Conservation (phyloP, 2,797 vertebrate species). For the Amblyopsis hoosieri region DNA sequence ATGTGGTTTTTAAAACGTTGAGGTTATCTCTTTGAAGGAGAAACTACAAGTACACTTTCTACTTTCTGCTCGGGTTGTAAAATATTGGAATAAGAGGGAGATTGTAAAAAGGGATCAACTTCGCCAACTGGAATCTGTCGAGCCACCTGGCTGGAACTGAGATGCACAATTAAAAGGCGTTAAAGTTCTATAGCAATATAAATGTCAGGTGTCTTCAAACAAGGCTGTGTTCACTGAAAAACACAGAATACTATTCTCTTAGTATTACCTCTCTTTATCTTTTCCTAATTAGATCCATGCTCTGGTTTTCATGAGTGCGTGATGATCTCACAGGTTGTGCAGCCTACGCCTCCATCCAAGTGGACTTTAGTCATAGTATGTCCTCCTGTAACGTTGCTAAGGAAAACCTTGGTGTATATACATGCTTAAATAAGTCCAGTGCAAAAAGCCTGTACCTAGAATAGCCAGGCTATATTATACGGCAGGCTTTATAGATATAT, state of each 20-base stretch:
- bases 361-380: slow-evolving; percentile 43
- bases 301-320: no score
- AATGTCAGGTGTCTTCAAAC: no score
- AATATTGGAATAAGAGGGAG: slow-evolving; percentile 24
- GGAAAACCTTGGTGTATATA: slow-evolving; percentile 32
- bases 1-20: not conserved
- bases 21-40: slow-evolving; percentile 19
- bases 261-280: no score
- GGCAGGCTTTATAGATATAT: not conserved
- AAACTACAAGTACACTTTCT: slow-evolving; percentile 35
- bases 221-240: no score
- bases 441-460: slow-evolving; percentile 33
- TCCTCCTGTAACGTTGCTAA: slow-evolving; percentile 42
- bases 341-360: no score
- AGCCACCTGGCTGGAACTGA: slow-evolving; percentile 30
- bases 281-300: no score
- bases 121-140: no score
- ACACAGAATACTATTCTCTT: no score
- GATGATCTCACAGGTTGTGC: no score
- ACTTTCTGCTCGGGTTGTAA: slow-evolving; percentile 23
- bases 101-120: slow-evolving; percentile 43
- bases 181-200: slow-evolving; percentile 22
- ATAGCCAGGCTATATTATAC: slow-evolving; percentile 1
- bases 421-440: slow-evolving; percentile 5
- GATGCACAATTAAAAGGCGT: slow-evolving; percentile 58